Evolutionary conservation across 2,113 vertebrate species (phyloP).

Genomic region (Dicerorhinus sumatrensis): DNA sequence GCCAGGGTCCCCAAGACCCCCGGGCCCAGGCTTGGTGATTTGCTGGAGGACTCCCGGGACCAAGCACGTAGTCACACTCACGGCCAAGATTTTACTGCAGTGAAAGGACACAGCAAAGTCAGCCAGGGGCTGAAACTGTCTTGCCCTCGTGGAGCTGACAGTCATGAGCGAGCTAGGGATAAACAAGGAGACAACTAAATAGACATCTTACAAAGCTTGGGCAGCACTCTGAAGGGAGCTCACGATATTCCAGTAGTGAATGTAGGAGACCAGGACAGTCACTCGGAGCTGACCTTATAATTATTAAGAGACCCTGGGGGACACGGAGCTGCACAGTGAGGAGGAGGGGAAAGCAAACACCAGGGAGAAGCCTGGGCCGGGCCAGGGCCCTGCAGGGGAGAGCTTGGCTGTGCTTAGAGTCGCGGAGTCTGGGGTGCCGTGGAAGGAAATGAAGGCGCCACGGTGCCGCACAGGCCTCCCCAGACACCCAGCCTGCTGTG

Average conservation of each 20-base stretch:
- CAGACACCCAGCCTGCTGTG: background rate
- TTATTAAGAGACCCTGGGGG: background rate
- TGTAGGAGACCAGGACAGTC: background rate
- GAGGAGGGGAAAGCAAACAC: background rate
- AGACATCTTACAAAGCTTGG: background rate
- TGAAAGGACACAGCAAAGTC: background rate
- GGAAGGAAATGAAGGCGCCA: background rate
- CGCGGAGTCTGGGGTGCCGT: fast-evolving
- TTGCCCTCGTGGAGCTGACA: too few relatives aligned
- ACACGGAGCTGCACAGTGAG: background rate
- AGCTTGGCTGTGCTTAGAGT: background rate
- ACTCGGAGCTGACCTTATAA: background rate
- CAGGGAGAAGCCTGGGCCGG: background rate
- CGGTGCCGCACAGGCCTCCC: background rate
- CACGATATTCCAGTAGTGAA: background rate
- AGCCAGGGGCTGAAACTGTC: too few relatives aligned
- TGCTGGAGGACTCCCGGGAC: background rate
- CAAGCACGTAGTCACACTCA: fast-evolving
- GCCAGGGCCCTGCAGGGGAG: background rate
- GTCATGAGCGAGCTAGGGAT: background rate
- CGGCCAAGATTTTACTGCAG: background rate
- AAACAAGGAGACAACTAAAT: fast-evolving
- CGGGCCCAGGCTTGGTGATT: background rate
- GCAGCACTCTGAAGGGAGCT: background rate
- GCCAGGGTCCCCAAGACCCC: background rate